Evolutionary conservation across 2,888 invertebrate genomes (phyloP).

Genomic region (Schizotus pectinicornis): DNA sequence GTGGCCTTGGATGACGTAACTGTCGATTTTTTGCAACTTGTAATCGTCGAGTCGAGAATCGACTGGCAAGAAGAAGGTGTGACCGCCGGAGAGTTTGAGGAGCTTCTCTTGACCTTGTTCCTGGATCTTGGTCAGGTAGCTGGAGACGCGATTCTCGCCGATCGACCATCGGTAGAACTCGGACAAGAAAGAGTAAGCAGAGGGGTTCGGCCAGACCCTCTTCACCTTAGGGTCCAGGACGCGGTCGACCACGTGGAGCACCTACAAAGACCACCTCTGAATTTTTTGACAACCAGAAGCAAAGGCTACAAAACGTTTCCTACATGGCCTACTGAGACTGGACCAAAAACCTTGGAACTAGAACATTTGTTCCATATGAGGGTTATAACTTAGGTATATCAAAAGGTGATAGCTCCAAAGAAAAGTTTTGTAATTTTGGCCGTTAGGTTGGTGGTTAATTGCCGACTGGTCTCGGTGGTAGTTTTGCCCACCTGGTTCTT

Average conservation of each 20-base stretch:
- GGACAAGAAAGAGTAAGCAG: constrained; percentile 77
- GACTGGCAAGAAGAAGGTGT: constrained; percentile 88
- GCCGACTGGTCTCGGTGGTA: too few relatives aligned
- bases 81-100: constrained; percentile 74
- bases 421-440: too few relatives aligned
- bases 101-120: constrained; percentile 70
- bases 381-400: too few relatives aligned
- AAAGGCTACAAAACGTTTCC: too few relatives aligned
- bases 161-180: constrained; percentile 58
- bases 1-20: constrained; percentile 83
- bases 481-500: constrained; percentile 11
- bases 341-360: too few relatives aligned
- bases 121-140: constrained; percentile 72
- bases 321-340: too few relatives aligned
- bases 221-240: constrained; percentile 78
- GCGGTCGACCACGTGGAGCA: constrained; percentile 84
- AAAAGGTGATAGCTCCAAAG: too few relatives aligned
- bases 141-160: constrained; percentile 41
- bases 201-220: constrained; percentile 66
- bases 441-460: too few relatives aligned
- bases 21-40: constrained; percentile 70
- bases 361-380: too few relatives aligned
- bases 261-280: constrained; percentile 60
- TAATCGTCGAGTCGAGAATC: constrained; percentile 80
- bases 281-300: too few relatives aligned